Base-by-base conservation (phyloP, 2,888 invertebrate species). In the Eilema caniola region DNA sequence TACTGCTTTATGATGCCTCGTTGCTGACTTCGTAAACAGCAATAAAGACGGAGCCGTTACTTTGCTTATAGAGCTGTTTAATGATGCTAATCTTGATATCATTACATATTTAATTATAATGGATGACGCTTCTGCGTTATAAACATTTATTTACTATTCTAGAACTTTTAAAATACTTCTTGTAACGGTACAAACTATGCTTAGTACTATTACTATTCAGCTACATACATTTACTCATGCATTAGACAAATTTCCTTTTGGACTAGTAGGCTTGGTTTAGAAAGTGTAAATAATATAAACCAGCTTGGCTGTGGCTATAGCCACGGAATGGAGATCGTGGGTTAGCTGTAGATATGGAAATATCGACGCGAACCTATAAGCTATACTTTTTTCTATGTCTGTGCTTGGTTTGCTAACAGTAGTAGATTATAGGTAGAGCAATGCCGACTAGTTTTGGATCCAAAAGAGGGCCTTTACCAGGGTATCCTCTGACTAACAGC, bases 21-120 rank as follows among this genome's bases (percentile, higher is more conserved):
- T 16, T 28, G 60, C 60, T 60, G 7, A 28, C 28, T 60, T 60
- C 31, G 31, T 31, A 61, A 61, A 33, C 61, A 61, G 61, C 31
- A 61, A 61, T n/a, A 31, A 61, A 11, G 31, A 33, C 53, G 8
- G 8, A n/a, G 8, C 53, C 20, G 53, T 53, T 53, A 53, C 53
- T 53, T 53, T 53, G 53, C 53, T 53, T 53, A n/a, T n/a, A 53
- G 20, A 53, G 53, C 25, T 53, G 53, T 53, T 53, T 53, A 53
- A 53, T 53, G 53, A 53, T 53, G 53, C 2, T 53, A 53, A 53
- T 53, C n/a, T 20, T n/a, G 53, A 53, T n/a, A 53, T 53, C 53
- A 53, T 53, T 53, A 20, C n/a, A 53, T 53, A 53, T 47, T 47
- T 53, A n/a, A 53, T 53, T 53, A 53, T 47, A 47, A 47, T 47